Evolutionary conservation across 2,888 invertebrate genomes (phyloP).

Genomic region (Bombyx huttoni): DNA sequence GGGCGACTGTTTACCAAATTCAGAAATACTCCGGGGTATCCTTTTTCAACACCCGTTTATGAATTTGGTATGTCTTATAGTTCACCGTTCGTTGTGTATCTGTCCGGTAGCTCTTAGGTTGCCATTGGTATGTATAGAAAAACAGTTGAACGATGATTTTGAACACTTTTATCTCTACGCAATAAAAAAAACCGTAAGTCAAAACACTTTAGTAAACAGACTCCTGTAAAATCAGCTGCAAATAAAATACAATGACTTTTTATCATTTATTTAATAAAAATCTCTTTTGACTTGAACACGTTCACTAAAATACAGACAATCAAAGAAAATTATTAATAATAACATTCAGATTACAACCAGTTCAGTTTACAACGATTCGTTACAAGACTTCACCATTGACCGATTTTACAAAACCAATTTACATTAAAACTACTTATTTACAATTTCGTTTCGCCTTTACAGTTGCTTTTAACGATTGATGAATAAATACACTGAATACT

Average conservation of each 20-base stretch:
- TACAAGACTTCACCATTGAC: slow-evolving; percentile 48
- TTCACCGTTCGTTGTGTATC: no score
- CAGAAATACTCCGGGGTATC: no score
- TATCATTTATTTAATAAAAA: slow-evolving; percentile 67
- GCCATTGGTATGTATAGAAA: no score
- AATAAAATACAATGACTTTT: slow-evolving; percentile 25
- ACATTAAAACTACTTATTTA: slow-evolving; percentile 6
- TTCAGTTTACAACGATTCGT: slow-evolving; percentile 47
- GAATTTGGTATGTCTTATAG: no score
- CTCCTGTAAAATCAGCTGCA: background rate
- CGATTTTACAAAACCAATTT: slow-evolving; percentile 15
- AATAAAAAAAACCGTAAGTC: background rate
- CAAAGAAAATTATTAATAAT: slow-evolving; percentile 48
- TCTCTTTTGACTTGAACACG: slow-evolving; percentile 72
- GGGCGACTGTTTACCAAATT: no score
- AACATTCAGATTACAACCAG: slow-evolving; percentile 64
- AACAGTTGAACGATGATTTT: no score
- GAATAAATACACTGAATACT: background rate
- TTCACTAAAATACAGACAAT: slow-evolving; percentile 71
- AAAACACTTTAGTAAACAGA: background rate
- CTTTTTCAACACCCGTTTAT: no score
- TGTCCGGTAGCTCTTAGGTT: no score
- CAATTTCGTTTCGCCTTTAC: slow-evolving; percentile 2
- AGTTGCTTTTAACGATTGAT: background rate
- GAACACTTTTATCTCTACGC: no score